Conservation (phyloP, 2,888 invertebrate species). For the Gisinianus flammeolus region DNA sequence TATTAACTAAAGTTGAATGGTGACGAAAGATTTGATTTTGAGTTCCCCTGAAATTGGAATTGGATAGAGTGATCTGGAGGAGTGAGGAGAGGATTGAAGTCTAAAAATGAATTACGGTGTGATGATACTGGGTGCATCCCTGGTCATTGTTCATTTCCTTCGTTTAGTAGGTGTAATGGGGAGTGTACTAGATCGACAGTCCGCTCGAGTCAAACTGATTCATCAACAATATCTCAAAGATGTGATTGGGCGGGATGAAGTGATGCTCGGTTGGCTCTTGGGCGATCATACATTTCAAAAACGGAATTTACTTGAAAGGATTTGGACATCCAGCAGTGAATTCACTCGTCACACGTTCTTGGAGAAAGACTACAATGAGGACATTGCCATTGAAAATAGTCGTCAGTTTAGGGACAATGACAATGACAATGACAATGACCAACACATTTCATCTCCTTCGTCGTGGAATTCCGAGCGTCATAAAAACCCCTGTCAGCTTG, state of each 20-base stretch:
- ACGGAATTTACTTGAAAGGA: conserved; percentile 12
- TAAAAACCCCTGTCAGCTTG: too few relatives aligned
- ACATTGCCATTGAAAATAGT: not conserved
- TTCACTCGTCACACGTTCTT: not conserved
- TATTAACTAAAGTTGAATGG: not conserved
- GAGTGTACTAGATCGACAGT: not conserved
- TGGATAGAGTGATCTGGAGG: not conserved
- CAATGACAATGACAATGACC: too few relatives aligned
- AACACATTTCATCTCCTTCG: too few relatives aligned
- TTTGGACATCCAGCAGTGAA: not conserved
- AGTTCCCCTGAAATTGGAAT: not conserved
- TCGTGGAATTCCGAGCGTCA: too few relatives aligned
- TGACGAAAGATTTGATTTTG: not conserved
- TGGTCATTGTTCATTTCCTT: conserved; percentile 52
- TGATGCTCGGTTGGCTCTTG: not conserved
- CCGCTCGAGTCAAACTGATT: not conserved
- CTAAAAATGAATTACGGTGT: conserved; percentile 53
- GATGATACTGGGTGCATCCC: conserved; percentile 48
- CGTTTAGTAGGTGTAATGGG: conserved; percentile 35
- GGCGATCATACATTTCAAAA: conserved; percentile 9
- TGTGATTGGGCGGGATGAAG: not conserved
- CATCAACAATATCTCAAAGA: not conserved
- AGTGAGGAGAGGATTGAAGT: not conserved
- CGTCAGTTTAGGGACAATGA: not conserved
- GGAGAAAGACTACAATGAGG: not conserved